Evolutionary conservation across 2,797 vertebrate genomes (phyloP), one percentile per base, ranked within the genome.

Genomic region (Crocodylus rhombifer): DNA sequence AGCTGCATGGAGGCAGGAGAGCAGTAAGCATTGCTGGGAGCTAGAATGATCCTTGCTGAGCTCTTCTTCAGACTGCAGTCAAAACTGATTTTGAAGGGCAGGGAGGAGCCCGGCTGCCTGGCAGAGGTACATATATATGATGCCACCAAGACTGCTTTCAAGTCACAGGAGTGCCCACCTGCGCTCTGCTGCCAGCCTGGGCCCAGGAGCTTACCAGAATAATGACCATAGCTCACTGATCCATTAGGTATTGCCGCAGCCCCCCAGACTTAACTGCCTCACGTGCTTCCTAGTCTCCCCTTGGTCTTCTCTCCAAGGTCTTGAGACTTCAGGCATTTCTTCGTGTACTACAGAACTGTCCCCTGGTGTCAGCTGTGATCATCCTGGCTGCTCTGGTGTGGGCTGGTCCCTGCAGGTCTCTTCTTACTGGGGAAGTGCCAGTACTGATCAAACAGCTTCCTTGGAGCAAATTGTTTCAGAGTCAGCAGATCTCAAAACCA

Each of bases 141-240:
- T 67, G 30, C 65, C n/a, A n/a, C 30, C 20, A 36, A 2, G 11
- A 23, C 28, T 2, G 0, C 56, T 15, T 12, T 17, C 56, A 10
- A 61, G 12, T 20, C 28, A 33, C 6, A 67, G 65, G 30, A 11
- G 9, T 33, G 30, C 56, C 3, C 1, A 1, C 30, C 51, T 14
- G 7, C 0, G 0, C 23, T 2, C 74, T 11, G 79, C 77, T 14
- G 74, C 28, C 78, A 26, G 26, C 3, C 33, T 25, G 1, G 30
- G 2, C 71, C 30, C 14, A 3, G 11, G 62, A 67, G n/a, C 1
- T 14, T 16, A 25, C 73, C 33, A 71, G 62, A 51, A 33, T 9
- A 69, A 69, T 36, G 14, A 0, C 71, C 20, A 0, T 14, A 0
- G 1, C 33, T 58, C 21, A 20, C 9, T 67, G 21, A 36, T 21